phyloP scores from a whole-genome alignment of 2,797 vertebrate species.

The Alosa sapidissima region DNA sequence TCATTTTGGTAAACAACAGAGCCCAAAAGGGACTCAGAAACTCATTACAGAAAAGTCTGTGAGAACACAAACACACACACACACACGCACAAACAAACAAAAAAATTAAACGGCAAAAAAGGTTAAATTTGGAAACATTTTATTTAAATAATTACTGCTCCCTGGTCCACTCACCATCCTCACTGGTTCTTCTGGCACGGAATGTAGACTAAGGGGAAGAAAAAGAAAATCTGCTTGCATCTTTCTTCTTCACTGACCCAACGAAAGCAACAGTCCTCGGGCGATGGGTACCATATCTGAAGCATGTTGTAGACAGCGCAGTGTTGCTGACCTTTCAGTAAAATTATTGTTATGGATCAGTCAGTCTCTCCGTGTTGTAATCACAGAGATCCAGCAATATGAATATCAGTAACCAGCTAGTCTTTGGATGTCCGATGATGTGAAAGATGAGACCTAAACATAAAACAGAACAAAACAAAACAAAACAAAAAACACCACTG shows the following conservation, averaged over 20 bases:
- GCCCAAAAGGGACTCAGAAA: background rate
- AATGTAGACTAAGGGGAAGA: background rate
- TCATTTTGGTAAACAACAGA: background rate
- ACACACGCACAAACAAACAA: background rate
- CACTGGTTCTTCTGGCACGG: slow-evolving; percentile 16
- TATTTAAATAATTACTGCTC: slow-evolving; percentile 26
- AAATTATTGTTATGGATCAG: background rate
- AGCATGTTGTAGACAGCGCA: background rate
- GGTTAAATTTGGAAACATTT: slow-evolving; percentile 10
- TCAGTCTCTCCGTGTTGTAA: background rate
- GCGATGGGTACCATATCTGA: background rate
- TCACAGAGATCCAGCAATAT: background rate
- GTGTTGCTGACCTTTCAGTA: background rate
- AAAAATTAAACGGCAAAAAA: background rate
- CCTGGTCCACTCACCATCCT: background rate
- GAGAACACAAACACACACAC: background rate
- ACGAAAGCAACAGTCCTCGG: background rate
- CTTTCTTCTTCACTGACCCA: background rate
- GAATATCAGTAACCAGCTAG: background rate
- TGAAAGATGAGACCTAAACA: slow-evolving; percentile 1
- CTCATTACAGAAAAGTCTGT: background rate
- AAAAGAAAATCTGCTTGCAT: background rate
- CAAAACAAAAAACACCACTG: background rate
- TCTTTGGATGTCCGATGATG: background rate
- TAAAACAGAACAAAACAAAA: background rate